Evolutionary conservation across 2,113 vertebrate genomes (phyloP).

Genomic region (Menidia beryllina): DNA sequence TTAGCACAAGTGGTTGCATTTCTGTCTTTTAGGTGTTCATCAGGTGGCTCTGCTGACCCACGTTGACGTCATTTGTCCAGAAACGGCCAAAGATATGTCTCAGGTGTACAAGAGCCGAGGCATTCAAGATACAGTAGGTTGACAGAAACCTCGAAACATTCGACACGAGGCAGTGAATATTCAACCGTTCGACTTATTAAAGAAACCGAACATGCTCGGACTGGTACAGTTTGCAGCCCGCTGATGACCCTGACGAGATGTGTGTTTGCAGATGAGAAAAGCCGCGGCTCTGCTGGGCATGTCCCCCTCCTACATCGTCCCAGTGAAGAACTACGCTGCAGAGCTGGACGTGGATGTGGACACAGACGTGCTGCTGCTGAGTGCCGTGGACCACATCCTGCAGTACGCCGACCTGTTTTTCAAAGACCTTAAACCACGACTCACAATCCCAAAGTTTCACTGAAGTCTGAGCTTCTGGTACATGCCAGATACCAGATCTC

Average conservation of each 20-base stretch:
- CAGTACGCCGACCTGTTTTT: conserved; percentile 74
- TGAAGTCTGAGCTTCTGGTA: background rate
- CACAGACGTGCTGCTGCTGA: conserved; percentile 76
- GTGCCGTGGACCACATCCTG: conserved; percentile 79
- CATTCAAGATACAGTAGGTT: conserved; percentile 60
- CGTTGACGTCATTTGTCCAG: conserved; percentile 67
- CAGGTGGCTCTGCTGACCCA: conserved; percentile 81
- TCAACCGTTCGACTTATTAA: background rate
- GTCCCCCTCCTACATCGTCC: conserved; percentile 78
- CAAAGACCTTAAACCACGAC: conserved; percentile 41
- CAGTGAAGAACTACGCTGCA: conserved; percentile 78
- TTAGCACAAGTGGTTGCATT: no score
- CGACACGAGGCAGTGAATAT: background rate
- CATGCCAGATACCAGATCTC: no score
- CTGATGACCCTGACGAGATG: background rate
- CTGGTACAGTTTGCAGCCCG: background rate
- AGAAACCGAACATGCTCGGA: background rate
- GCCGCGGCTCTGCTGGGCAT: conserved; percentile 74
- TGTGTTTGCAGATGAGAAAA: conserved; percentile 66
- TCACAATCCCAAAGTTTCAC: background rate
- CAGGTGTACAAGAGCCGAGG: conserved; percentile 62
- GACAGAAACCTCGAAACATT: background rate
- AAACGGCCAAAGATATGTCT: conserved; percentile 50
- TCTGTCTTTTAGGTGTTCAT: conserved; percentile 69
- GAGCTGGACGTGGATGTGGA: conserved; percentile 68